A percentile compares a stretch with the other conserved stretches of the same genome.
Conservation (phyloP, 2,888 invertebrate genomes). For the Macrophya annulata region DNA sequence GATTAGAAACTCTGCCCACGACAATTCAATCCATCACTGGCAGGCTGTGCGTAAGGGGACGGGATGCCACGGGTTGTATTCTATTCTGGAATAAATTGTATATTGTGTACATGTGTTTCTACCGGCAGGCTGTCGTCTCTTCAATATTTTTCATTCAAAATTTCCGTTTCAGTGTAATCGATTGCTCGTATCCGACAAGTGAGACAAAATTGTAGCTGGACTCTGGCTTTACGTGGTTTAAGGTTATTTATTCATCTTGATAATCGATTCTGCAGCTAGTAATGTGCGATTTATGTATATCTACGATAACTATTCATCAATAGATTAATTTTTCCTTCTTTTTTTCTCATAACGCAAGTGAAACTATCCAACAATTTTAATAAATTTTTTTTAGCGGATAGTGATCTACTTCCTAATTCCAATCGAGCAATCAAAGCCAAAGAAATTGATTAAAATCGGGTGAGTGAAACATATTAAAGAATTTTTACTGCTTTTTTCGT, state of each 20-base stretch:
- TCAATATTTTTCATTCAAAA: slow-evolving; percentile 46
- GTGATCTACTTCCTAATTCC: background rate
- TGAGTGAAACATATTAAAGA: background rate
- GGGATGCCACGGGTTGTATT: slow-evolving; percentile 31
- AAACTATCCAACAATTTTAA: background rate
- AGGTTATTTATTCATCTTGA: background rate
- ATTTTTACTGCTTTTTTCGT: background rate
- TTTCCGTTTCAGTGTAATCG: slow-evolving; percentile 28
- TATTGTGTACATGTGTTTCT: slow-evolving; percentile 24
- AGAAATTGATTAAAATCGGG: background rate
- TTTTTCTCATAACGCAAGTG: background rate
- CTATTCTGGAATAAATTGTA: slow-evolving; percentile 42
- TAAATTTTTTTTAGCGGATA: background rate
- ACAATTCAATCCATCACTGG: slow-evolving; percentile 55
- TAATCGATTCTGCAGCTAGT: background rate
- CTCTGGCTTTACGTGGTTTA: background rate
- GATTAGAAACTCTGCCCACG: slow-evolving; percentile 53
- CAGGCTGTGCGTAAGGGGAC: slow-evolving; percentile 40
- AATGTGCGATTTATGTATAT: background rate
- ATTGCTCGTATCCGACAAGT: slow-evolving; percentile 36
- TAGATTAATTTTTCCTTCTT: background rate
- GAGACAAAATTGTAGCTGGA: slow-evolving; percentile 20
- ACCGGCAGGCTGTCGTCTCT: slow-evolving; percentile 40
- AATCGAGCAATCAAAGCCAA: background rate
- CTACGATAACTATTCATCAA: background rate